These are phyloP conservation scores for Eledona agricola DNA, from an alignment of 2,888 invertebrate species.

Conservation along the genomic window DNA sequence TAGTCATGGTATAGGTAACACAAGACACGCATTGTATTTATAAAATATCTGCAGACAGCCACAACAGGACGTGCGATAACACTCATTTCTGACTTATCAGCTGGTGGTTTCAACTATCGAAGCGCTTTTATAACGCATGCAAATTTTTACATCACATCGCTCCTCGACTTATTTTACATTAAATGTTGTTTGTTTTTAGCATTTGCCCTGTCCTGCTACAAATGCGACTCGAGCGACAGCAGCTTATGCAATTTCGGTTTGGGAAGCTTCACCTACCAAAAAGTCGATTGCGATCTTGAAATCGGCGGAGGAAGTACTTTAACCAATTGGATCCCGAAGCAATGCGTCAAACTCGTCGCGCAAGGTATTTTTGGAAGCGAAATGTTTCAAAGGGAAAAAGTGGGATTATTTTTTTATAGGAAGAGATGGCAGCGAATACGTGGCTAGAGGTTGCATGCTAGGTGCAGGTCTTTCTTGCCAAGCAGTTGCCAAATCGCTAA, in stretches of 20 bases:
- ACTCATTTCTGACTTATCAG: too few species aligned
- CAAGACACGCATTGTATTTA: too few species aligned
- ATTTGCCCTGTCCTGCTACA: constrained; percentile 46
- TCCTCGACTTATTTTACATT: too few species aligned
- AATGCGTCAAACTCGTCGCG: constrained; percentile 51
- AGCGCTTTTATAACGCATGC: too few species aligned
- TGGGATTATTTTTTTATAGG: constrained; percentile 51
- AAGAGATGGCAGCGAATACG: constrained; percentile 49
- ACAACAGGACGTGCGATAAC: too few species aligned
- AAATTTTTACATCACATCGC: too few species aligned
- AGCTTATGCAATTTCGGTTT: constrained; percentile 49
- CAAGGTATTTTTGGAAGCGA: too few species aligned
- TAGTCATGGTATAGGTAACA: too few species aligned
- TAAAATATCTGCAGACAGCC: too few species aligned
- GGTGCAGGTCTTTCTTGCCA: constrained; percentile 51
- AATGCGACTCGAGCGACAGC: constrained; percentile 50
- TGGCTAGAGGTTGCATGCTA: constrained; percentile 51
- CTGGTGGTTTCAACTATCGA: too few species aligned
- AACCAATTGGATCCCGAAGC: constrained; percentile 39
- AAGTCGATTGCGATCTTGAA: constrained; percentile 49
- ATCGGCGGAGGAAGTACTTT: constrained; percentile 42
- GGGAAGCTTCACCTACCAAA: constrained; percentile 50
- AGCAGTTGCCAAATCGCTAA: constrained; percentile 48
- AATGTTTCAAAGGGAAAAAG: too few species aligned
- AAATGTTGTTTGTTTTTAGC: constrained; percentile 40